These are phyloP conservation scores for Buphagus erythrorhynchus DNA, from an alignment of 2,797 vertebrate species.

Conservation along the genomic window DNA sequence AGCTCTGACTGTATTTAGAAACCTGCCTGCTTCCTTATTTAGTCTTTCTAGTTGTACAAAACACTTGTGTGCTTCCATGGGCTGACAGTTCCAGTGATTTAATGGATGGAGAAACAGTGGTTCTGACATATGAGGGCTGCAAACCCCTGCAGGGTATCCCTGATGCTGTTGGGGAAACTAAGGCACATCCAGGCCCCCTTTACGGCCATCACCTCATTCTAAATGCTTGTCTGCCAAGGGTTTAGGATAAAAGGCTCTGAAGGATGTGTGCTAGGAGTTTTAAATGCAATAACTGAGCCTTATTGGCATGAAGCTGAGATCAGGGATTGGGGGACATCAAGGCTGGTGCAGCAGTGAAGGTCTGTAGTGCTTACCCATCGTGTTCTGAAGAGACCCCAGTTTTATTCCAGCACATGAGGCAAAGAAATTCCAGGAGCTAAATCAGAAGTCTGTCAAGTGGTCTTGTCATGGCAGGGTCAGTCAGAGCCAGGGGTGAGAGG, in stretches of 20 bases:
- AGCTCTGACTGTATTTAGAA: background rate
- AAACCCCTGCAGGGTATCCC: background rate
- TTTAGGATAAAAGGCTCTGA: background rate
- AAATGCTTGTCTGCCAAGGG: background rate
- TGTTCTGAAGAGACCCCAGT: background rate
- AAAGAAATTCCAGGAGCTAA: background rate
- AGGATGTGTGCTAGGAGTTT: background rate
- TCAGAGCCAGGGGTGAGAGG: background rate
- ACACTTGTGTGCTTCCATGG: background rate
- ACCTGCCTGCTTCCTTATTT: background rate
- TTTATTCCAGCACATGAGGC: background rate
- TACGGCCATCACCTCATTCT: background rate
- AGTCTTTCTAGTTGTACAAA: background rate
- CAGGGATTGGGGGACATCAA: accelerated
- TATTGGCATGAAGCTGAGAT: background rate
- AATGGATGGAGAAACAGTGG: background rate
- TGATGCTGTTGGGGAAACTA: background rate
- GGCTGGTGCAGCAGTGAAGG: background rate
- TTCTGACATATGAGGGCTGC: background rate
- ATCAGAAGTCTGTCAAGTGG: background rate
- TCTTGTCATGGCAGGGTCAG: background rate
- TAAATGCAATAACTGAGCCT: background rate
- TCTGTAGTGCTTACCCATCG: background rate
- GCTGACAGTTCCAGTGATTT: background rate
- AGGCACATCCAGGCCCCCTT: background rate